Conservation (phyloP, 1,140 invertebrate species). For the Pseudachorutes palmiensis region DNA sequence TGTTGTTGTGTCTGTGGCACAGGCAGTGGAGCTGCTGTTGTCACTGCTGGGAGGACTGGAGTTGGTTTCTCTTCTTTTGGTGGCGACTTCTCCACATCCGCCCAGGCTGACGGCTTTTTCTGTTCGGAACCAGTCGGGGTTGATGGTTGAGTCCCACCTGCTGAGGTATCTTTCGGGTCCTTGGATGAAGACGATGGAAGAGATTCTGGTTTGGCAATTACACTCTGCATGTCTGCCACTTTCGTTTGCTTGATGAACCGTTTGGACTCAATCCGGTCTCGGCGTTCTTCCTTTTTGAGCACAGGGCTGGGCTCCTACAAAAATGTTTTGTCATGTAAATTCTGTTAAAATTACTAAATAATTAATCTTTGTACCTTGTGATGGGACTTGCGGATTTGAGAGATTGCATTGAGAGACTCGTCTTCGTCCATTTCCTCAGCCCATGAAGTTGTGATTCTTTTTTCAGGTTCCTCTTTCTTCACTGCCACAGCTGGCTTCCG, state of each 20-base stretch:
- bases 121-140: no score
- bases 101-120: conserved; percentile 29
- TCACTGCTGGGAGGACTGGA: neutral
- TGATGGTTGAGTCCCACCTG: conserved; percentile 10
- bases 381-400: neutral
- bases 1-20: neutral
- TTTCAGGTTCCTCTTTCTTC: neutral
- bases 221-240: neutral
- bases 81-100: conserved; percentile 12
- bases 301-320: conserved; percentile 14
- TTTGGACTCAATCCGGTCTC: neutral
- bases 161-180: conserved; percentile 13
- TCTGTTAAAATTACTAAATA: conserved; percentile 4
- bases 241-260: conserved; percentile 6
- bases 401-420: conserved; percentile 15
- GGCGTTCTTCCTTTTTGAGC: conserved; percentile 11
- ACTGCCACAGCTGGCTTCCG: neutral
- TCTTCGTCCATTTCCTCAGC: conserved; percentile 36
- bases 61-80: no score
- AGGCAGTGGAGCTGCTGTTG: neutral
- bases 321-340: neutral
- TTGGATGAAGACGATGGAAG: neutral
- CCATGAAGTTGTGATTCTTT: conserved; percentile 23
- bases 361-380: no score
- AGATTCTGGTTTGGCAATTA: neutral